Evolutionary conservation across 2,113 vertebrate species (phyloP).

Genomic region (Gyps fulvus): DNA sequence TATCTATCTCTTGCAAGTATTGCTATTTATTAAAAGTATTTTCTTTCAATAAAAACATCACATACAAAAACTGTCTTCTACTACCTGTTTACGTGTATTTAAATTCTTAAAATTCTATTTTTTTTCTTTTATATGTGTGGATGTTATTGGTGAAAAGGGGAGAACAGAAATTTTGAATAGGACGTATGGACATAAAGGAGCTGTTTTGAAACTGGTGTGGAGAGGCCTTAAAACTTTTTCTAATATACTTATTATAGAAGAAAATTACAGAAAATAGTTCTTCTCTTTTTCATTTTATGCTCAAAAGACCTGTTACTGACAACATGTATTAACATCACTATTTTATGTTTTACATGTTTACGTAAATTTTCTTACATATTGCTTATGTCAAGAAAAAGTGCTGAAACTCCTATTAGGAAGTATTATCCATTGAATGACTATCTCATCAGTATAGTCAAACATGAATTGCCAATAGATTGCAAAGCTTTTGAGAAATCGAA

Average conservation of each 20-base stretch:
- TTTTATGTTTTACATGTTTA: neutral
- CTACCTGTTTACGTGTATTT: neutral
- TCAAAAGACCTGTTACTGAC: neutral
- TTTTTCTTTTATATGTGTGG: neutral
- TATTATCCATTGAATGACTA: neutral
- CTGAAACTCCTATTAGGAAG: neutral
- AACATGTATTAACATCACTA: neutral
- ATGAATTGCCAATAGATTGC: neutral
- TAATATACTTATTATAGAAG: neutral
- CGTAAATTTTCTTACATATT: neutral
- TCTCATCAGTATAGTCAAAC: neutral
- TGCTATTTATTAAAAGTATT: neutral
- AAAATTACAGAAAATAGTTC: neutral
- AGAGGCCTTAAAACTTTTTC: neutral
- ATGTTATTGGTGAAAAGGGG: neutral
- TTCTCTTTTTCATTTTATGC: neutral
- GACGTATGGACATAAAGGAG: neutral
- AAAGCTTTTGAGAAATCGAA: neutral
- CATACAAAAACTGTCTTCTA: neutral
- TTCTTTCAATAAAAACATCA: neutral
- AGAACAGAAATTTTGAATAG: neutral
- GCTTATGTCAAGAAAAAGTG: neutral
- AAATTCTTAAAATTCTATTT: neutral
- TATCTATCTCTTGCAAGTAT: neutral
- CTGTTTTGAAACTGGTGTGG: neutral